Evolutionary conservation across 2,797 vertebrate species (phyloP), one percentile per base, ranked within the genome.

Genomic region (Myripristis murdjan): DNA sequence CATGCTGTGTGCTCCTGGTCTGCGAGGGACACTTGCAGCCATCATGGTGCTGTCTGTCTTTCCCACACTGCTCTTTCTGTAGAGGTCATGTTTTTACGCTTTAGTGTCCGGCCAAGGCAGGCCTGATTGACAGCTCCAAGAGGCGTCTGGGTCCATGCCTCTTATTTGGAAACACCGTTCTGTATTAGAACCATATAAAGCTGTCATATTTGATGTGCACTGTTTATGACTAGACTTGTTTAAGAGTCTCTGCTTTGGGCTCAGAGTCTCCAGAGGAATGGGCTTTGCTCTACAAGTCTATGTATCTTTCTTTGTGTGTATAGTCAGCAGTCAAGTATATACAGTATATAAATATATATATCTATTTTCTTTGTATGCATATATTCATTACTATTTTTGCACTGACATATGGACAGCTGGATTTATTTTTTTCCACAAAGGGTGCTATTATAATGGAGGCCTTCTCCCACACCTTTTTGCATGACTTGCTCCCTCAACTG

Each of bases 391-490:
- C 87, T 94, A 94, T 93, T 95, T 94, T 94, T 94, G 93, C 93
- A 94, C 95, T 94, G 92, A 94, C 87, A 83, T 91, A 90, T 39
- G 82, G 85, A 93, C 86, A 93, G 84, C 92, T 90, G 83, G 88
- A 91, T 93, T 92, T 91, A 91, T 94, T 93, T 91, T 90, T 93
- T 90, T 89, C 91, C 91, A 92, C 93, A 94, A 93, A 94, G 92
- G 95, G 95, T 95, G 95, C 95, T 95, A 95, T 90, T 87, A 90
- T 91, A 92, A 88, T 44, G 91, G 93, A 93, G 92, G 94, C 94
- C 94, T 95, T 95, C 90, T 93, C 93, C 90, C 90, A 91, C 92
- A 92, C 91, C 88, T 93, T 93, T 91, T 91, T 93, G 93, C 93
- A 94, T 95, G 94, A 93, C 87, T 91, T 90, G 90, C 90, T 94